Evolutionary conservation across 1,140 invertebrate genomes (phyloP), one percentile per base, ranked within the genome.

Genomic region (Drosophila varians): DNA sequence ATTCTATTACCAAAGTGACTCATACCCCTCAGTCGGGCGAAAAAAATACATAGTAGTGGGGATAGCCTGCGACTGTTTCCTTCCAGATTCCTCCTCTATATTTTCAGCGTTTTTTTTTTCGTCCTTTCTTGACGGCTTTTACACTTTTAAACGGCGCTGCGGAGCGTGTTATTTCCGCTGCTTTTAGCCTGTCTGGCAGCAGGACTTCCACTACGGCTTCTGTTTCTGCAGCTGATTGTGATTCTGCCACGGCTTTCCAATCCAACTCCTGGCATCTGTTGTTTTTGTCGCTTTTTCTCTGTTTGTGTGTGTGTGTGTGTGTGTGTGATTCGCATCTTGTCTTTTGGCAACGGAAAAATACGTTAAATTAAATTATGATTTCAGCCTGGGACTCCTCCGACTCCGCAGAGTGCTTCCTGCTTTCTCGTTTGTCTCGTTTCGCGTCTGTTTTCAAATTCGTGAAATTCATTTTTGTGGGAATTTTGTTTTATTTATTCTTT

Each of bases 341-440:
- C 72, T 64, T 86, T 71, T 66, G 71, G 65, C 76, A 64, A 69
- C 52, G 73, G 73, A 70, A 87, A 87, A 87, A 87, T 82, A 82
- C 83, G 83, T 87, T 87, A 86, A 86, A 86, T 86, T 86, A 88
- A 86, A 86, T 86, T 86, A 86, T 86, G 82, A 86, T 86, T 87
- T 82, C 77, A 76, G 83, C 65, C 61, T 31, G 53, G 38, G 52
- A 49, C 58, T 21, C 28, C 55, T 9, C 28, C 19, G 18, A n/a
- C 43, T 5, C 1, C 23, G 6, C 28, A 7, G 48, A 14, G n/a
- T 4, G n/a, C 6, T 18, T 14, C 26, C 21, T 16, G 12, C 23
- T 26, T 34, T 36, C 18, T 21, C 16, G 9, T 7, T 38, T 48
- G 60, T 65, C 34, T 28, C 48, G 26, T 34, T 26, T 28, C 36